Evolutionary conservation across 2,113 vertebrate genomes (phyloP).

Genomic region (Cercopithecus mona): DNA sequence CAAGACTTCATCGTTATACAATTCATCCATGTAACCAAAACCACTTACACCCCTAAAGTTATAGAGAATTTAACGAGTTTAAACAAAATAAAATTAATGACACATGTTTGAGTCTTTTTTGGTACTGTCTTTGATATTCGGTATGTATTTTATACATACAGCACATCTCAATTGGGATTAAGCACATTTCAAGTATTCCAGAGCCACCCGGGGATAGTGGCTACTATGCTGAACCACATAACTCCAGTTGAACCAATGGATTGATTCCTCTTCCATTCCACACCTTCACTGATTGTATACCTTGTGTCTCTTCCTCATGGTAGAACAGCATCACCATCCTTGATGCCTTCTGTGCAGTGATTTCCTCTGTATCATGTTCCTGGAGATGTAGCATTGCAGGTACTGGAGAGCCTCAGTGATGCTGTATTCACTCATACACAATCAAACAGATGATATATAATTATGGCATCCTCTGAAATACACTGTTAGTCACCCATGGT

Average conservation of each 20-base stretch:
- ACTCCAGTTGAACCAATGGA: accelerated
- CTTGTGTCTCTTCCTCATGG: accelerated
- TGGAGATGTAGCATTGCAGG: not conserved
- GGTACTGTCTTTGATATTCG: accelerated
- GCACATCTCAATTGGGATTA: accelerated
- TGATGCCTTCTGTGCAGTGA: not conserved
- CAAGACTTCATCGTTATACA: too few relatives aligned
- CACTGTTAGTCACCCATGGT: accelerated
- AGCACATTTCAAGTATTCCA: accelerated
- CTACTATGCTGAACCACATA: accelerated
- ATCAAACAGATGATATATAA: accelerated
- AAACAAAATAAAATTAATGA: not conserved
- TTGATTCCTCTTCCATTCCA: too few relatives aligned
- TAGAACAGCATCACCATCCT: accelerated
- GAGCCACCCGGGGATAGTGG: accelerated
- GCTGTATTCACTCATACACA: not conserved
- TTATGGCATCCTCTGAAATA: not conserved
- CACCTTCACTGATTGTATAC: accelerated
- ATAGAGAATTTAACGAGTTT: too few relatives aligned
- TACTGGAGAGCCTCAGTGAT: accelerated
- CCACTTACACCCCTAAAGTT: too few relatives aligned
- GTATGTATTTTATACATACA: accelerated
- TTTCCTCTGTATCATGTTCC: accelerated
- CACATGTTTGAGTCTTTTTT: accelerated
- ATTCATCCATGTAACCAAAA: too few relatives aligned